phyloP scores from a whole-genome alignment of 1,140 invertebrate species.

The Patella vulgata region DNA sequence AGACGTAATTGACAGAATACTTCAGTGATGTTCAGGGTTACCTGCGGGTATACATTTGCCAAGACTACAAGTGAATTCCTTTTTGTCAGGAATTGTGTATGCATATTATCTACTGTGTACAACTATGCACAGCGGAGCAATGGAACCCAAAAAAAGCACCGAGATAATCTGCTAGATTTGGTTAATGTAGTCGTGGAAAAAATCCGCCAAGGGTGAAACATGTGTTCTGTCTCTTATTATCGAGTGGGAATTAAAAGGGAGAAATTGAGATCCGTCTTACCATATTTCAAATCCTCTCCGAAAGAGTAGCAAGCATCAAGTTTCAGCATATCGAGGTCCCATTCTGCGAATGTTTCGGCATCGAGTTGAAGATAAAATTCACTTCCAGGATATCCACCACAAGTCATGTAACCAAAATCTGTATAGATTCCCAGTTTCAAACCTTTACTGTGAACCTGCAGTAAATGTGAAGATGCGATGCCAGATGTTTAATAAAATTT shows the following conservation, averaged over 20 bases:
- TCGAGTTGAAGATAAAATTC: slow-evolving; percentile 84
- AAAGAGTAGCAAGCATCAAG: slow-evolving; percentile 93
- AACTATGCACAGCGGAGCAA: too few species aligned
- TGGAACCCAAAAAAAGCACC: too few species aligned
- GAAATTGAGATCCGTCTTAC: slow-evolving; percentile 18
- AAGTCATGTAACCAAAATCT: slow-evolving; percentile 93
- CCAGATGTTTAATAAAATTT: too few species aligned
- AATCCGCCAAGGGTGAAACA: neutral
- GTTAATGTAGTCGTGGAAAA: neutral
- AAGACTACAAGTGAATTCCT: too few species aligned
- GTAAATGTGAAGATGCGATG: neutral
- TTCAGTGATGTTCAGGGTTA: too few species aligned
- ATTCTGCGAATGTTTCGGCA: slow-evolving; percentile 89
- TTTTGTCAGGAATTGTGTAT: too few species aligned
- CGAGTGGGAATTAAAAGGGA: neutral
- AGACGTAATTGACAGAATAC: too few species aligned
- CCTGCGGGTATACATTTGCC: too few species aligned
- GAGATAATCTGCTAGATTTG: too few species aligned
- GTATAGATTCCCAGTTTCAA: slow-evolving; percentile 97
- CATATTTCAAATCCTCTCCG: slow-evolving; percentile 62
- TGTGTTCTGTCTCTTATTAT: neutral
- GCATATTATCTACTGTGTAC: too few species aligned
- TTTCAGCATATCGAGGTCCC: slow-evolving; percentile 96
- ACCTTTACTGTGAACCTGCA: slow-evolving; percentile 88
- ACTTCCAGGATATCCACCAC: slow-evolving; percentile 90